These are phyloP conservation scores for Agelastica alni DNA, from an alignment of 2,888 invertebrate species.

Conservation along the genomic window DNA sequence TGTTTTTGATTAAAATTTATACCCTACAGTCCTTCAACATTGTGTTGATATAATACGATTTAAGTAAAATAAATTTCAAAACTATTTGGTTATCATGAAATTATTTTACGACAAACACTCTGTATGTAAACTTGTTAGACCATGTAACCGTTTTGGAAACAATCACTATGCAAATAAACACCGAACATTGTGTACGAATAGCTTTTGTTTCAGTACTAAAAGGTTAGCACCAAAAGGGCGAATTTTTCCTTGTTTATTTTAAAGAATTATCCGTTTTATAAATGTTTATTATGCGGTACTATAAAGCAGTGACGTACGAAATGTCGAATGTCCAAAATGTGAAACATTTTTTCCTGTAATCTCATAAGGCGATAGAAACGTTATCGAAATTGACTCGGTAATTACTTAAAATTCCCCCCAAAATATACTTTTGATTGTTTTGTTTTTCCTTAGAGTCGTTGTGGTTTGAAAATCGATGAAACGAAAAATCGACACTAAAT, in stretches of 20 bases:
- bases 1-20: too few species aligned
- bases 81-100: neutral
- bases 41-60: too few species aligned
- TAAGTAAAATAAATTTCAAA: neutral
- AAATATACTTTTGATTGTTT: too few species aligned
- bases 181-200: slow-evolving; percentile 15
- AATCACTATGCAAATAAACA: slow-evolving; percentile 13
- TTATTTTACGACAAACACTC: neutral
- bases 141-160: slow-evolving; percentile 3
- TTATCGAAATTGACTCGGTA: too few species aligned
- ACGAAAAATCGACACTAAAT: too few species aligned
- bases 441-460: too few species aligned
- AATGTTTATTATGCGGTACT: slow-evolving; percentile 9
- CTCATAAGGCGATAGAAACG: too few species aligned
- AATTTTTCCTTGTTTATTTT: slow-evolving; percentile 25
- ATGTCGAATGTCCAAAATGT: too few species aligned
- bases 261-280: slow-evolving; percentile 30
- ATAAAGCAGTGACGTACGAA: neutral
- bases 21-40: neutral
- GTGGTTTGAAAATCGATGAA: too few species aligned
- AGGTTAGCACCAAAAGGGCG: slow-evolving; percentile 20
- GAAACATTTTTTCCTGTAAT: too few species aligned
- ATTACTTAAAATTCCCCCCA: too few species aligned
- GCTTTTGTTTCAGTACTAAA: slow-evolving; percentile 20
- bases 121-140: slow-evolving; percentile 1